A percentile compares a stretch with the other conserved stretches of the same genome.
Conservation (phyloP, 2,113 vertebrate species). For the Peromyscus leucopus region DNA sequence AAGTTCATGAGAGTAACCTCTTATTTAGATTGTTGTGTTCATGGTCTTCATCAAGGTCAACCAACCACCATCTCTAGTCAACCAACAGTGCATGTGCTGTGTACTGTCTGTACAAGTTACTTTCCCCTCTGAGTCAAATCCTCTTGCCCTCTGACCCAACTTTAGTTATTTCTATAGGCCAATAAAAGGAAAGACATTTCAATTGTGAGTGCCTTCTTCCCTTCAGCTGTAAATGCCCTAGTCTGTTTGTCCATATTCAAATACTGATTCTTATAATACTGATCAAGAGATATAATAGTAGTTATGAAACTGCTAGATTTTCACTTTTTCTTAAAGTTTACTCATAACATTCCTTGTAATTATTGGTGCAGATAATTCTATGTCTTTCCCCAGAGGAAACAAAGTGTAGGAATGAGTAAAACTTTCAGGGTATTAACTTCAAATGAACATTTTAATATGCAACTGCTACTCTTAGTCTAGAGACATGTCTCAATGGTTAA, state of each 20-base stretch:
- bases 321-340: not conserved
- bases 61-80: not conserved
- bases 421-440: not conserved
- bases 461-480: not conserved
- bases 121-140: not conserved
- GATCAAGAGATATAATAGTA: not conserved
- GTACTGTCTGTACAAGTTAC: not conserved
- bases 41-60: not conserved
- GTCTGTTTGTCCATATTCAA: conserved; percentile 15
- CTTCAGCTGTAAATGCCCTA: not conserved
- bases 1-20: not conserved
- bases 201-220: not conserved
- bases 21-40: not conserved
- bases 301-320: not conserved
- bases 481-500: not conserved
- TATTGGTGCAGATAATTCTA: not conserved
- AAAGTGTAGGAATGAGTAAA: not conserved
- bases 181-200: not conserved
- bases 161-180: not conserved
- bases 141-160: not conserved
- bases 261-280: not conserved
- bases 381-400: not conserved
- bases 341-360: not conserved
- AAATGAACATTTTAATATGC: not conserved
- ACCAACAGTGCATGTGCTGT: not conserved